These are phyloP conservation scores for Mellivora capensis DNA, from an alignment of 2,113 vertebrate genomes.

Conservation along the genomic window DNA sequence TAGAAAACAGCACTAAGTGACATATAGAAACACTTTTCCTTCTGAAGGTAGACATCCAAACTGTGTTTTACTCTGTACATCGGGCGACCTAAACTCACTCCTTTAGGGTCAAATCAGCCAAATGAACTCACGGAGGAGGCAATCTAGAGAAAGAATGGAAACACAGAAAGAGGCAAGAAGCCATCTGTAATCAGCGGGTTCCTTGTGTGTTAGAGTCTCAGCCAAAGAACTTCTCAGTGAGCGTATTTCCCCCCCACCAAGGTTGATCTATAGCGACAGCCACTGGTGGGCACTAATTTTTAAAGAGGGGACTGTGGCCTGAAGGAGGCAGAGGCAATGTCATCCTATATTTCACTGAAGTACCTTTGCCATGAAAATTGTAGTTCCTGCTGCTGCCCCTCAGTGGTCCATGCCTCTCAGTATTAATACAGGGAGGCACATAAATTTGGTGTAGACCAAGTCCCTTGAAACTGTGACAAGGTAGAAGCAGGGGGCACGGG, in stretches of 20 bases:
- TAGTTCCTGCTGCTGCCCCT: conserved; percentile 49
- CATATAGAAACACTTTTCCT: conserved; percentile 23
- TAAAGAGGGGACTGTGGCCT: conserved; percentile 45
- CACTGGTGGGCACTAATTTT: conserved; percentile 59
- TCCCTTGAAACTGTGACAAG: conserved; percentile 53
- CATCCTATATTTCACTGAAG: conserved; percentile 54
- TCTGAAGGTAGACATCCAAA: background rate
- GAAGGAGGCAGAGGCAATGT: background rate
- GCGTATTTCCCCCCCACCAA: conserved; percentile 57
- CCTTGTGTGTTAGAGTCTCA: conserved; percentile 32
- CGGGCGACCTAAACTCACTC: conserved; percentile 34
- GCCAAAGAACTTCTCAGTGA: conserved; percentile 52
- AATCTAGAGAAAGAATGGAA: conserved; percentile 51
- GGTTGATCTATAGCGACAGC: conserved; percentile 64
- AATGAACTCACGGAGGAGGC: conserved; percentile 44
- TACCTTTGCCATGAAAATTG: conserved; percentile 49
- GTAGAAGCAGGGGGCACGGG: background rate
- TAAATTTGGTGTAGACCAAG: conserved; percentile 58
- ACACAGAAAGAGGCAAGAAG: conserved; percentile 55
- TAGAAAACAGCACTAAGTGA: conserved; percentile 15
- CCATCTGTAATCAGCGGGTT: conserved; percentile 46
- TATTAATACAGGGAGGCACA: conserved; percentile 25
- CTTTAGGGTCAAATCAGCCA: conserved; percentile 34
- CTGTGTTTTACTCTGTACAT: conserved; percentile 47
- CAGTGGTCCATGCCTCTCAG: conserved; percentile 62